Evolutionary conservation across 2,888 invertebrate species (phyloP).

Genomic region (Dasypolia templi): DNA sequence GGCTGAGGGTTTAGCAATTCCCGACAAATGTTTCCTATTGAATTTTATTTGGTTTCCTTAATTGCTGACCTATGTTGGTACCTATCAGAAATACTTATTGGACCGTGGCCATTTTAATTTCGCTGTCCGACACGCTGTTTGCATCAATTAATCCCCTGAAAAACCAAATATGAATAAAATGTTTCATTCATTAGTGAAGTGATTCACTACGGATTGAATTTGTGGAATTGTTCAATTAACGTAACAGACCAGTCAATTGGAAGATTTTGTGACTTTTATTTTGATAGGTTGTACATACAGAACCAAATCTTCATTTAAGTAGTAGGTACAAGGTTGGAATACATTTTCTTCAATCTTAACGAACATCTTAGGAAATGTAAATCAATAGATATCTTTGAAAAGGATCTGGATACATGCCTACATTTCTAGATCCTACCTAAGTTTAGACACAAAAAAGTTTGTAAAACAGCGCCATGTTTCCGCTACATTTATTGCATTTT

Average conservation of each 20-base stretch:
- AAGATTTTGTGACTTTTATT: no score
- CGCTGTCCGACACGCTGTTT: slow-evolving; percentile 58
- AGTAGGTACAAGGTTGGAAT: slow-evolving; percentile 22
- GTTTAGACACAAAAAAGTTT: neutral
- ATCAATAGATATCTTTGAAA: slow-evolving; percentile 16
- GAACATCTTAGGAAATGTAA: slow-evolving; percentile 25
- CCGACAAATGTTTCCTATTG: slow-evolving; percentile 87
- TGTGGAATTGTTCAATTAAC: slow-evolving; percentile 26
- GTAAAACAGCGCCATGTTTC: neutral
- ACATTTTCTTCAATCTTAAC: slow-evolving; percentile 16
- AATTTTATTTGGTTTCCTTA: slow-evolving; percentile 86
- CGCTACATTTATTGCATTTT: neutral
- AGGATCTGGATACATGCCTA: neutral
- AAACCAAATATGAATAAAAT: slow-evolving; percentile 56
- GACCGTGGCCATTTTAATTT: slow-evolving; percentile 67
- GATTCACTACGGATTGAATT: slow-evolving; percentile 18
- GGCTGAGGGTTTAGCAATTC: slow-evolving; percentile 86
- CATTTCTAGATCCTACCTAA: neutral
- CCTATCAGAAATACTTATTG: slow-evolving; percentile 70
- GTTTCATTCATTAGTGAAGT: slow-evolving; percentile 54
- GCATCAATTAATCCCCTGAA: slow-evolving; percentile 54
- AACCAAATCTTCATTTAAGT: neutral
- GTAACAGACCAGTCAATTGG: neutral
- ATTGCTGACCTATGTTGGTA: slow-evolving; percentile 78
- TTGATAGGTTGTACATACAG: no score